These are phyloP conservation scores for Mylabris phalerata DNA, from an alignment of 1,140 invertebrate genomes.

Conservation along the genomic window DNA sequence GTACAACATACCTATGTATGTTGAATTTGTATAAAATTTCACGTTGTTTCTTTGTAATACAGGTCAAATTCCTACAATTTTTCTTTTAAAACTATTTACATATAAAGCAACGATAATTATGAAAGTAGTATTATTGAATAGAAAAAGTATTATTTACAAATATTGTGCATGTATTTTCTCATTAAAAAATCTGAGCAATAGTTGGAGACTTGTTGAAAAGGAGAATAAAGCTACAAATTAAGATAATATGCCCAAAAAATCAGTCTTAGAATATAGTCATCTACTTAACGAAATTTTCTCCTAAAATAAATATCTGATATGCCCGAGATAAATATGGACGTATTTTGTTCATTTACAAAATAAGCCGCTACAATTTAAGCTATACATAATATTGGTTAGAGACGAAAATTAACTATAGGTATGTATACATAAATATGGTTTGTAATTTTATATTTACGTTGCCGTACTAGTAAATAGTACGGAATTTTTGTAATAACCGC, in stretches of 20 bases:
- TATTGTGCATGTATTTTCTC: too few species aligned
- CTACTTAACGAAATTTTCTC: neutral
- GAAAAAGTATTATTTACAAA: too few species aligned
- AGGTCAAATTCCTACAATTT: too few species aligned
- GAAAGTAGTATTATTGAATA: too few species aligned
- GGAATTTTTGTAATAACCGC: constrained; percentile 77
- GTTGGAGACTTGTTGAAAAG: neutral
- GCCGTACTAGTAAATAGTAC: constrained; percentile 72
- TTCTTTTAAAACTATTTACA: too few species aligned
- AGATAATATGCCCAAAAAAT: constrained; percentile 16
- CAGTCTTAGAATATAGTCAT: constrained; percentile 18
- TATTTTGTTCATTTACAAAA: neutral
- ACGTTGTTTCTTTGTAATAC: too few species aligned
- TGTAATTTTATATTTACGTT: constrained; percentile 54
- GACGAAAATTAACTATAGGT: neutral
- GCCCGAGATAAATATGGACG: neutral
- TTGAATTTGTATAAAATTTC: too few species aligned
- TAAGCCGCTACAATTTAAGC: neutral
- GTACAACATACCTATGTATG: too few species aligned
- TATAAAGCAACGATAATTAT: too few species aligned
- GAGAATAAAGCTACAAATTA: neutral
- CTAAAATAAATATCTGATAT: neutral
- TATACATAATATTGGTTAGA: neutral
- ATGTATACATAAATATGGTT: neutral
- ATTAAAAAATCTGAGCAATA: too few species aligned